These are phyloP conservation scores for Paragorgia papillata DNA, from an alignment of 92 coral and sea anemone species.

Conservation along the genomic window DNA sequence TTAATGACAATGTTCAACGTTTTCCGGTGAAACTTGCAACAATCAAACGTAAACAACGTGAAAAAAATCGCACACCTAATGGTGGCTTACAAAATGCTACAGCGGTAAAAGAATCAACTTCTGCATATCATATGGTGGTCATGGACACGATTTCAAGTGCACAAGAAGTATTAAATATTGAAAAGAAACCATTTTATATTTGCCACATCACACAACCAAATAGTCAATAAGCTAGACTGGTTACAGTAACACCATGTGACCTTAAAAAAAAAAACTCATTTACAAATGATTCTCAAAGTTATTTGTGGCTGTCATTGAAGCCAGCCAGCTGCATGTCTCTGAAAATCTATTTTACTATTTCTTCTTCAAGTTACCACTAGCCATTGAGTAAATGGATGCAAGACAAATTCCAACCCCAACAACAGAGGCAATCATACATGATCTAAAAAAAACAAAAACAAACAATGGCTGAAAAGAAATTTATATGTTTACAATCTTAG, in stretches of 20 bases:
- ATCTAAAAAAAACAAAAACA: constrained; percentile 1
- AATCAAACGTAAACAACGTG: too few species aligned
- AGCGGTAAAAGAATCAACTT: too few species aligned
- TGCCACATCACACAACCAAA: neutral
- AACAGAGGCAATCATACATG: constrained; percentile 38
- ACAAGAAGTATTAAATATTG: too few species aligned
- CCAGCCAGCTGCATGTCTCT: neutral
- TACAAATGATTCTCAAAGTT: neutral
- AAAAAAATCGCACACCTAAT: too few species aligned
- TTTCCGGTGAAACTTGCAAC: too few species aligned
- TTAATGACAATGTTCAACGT: too few species aligned
- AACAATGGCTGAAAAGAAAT: too few species aligned
- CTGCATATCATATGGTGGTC: too few species aligned
- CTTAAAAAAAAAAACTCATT: neutral
- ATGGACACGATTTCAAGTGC: too few species aligned
- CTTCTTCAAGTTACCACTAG: constrained; percentile 45
- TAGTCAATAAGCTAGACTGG: neutral
- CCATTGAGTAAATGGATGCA: constrained; percentile 38
- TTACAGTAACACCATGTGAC: neutral
- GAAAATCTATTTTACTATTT: neutral
- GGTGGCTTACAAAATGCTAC: too few species aligned
- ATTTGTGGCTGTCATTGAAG: neutral
- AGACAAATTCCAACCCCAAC: constrained; percentile 45
- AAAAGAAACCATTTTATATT: too few species aligned
- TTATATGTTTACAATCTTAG: too few species aligned